Base-by-base conservation (phyloP, 2,113 vertebrate species). In the Coryphaenoides rupestris region DNA sequence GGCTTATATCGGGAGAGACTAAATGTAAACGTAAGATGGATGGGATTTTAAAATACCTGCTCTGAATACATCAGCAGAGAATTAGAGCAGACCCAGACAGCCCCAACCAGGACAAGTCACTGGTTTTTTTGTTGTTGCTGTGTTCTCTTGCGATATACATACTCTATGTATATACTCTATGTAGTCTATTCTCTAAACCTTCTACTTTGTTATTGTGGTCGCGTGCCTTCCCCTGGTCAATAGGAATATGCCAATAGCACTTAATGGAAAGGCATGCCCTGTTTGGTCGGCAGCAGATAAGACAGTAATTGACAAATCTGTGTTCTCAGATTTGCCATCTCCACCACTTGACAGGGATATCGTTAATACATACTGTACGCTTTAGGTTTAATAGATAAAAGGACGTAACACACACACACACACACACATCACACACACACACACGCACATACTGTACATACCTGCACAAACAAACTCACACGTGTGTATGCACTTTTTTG, bases 41-140 rank as follows among this genome's bases (percentile, higher is more conserved):
- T 81, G 73, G 74, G 80, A 76, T 79, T 80, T 79, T 75, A 69
- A 72, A 84, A 73, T 83, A 78, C 69, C 52, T 9, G 66, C 69
- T 73, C 81, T 79, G 81, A 80, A 81, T 82, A 82, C 73, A 83
- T 82, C 76, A 80, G 76, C 75, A 66, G 47, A 83, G 76, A 80
- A 46, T 28, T n/a, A 45, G 19, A 46, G 12, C 58, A 60, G 26
- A 2, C 21, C 21, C 5, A 21, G 45, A 49, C n/a, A 62, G 2
- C 15, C 13, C 47, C 47, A 16, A 16, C 9, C 15, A 50, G 13
- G 33, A 9, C 33, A 50, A 17, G 16, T 17, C 47, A 14, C 17
- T 49, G 3, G 10, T 49, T 49, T 64, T 54, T 74, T 65, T 65
- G 1, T 66, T 1, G 5, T 15, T 58, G 22, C 21, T 76, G 66